These are phyloP conservation scores for Nasonia vitripennis DNA, from an alignment of 1,140 invertebrate genomes.

Conservation along the genomic window DNA sequence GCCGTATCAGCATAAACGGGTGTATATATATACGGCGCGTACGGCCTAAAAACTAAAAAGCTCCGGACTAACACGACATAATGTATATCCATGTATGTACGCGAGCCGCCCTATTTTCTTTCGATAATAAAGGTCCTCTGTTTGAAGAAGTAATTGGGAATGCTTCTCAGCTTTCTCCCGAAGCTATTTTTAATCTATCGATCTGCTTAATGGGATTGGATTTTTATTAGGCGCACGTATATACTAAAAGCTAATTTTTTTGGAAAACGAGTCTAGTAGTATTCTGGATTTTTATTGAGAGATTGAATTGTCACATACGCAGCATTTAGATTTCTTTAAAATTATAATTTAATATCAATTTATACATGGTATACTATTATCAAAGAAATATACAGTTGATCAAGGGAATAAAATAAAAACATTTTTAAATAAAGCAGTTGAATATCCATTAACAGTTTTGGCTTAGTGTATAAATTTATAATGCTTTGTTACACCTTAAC, in stretches of 20 bases:
- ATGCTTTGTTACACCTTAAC: slow-evolving; percentile 61
- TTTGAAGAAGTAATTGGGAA: neutral
- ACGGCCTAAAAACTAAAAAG: no score
- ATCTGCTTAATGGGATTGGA: neutral
- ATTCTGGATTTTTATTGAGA: no score
- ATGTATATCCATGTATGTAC: neutral
- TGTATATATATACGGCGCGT: no score
- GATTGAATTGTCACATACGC: neutral
- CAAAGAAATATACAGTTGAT: slow-evolving; percentile 49
- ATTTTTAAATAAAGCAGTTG: slow-evolving; percentile 36
- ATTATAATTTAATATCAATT: slow-evolving; percentile 50
- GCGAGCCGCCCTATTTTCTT: neutral
- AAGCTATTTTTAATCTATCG: slow-evolving; percentile 1
- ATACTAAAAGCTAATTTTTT: no score
- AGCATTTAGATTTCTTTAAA: slow-evolving; percentile 32
- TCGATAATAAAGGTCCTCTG: neutral
- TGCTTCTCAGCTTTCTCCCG: neutral
- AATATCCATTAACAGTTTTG: slow-evolving; percentile 46
- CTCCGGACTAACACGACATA: no score
- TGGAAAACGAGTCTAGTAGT: no score
- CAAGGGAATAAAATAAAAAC: slow-evolving; percentile 41
- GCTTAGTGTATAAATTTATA: slow-evolving; percentile 62
- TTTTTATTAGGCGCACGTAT: neutral
- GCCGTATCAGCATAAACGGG: no score
- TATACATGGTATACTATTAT: slow-evolving; percentile 32